Base-by-base conservation (phyloP, 2,113 vertebrate species). In the Lasiurus borealis region DNA sequence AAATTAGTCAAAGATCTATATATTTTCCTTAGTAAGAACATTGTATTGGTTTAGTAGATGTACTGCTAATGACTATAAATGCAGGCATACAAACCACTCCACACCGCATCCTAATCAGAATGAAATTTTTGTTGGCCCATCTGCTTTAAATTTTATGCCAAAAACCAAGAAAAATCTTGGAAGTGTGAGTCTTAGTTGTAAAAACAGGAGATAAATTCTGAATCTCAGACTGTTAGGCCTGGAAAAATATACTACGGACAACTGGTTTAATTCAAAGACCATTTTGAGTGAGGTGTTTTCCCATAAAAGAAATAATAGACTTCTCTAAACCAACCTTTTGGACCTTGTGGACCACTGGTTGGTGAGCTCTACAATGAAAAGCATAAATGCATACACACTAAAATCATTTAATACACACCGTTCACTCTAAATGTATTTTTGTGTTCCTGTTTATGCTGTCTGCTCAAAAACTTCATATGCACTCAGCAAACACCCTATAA, bases 161-260 rank as follows among this genome's bases (percentile, higher is more conserved):
- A 97, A 94, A 96, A 52, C 1, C 18, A 94, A 69, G 69, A 34
- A 97, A 95, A 97, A 95, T 9, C 80, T 87, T 92, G 66, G 87
- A 96, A 94, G 90, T 54, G 59, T 94, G 84, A 95, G 36, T 84
- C n/a, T 75, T 36, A 57, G 34, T 1, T 0, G 23, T 78, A 97
- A 95, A 59, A 71, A 82, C 64, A 59, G 96, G 66, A 82, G 85
- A 97, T 44, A 72, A 92, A 86, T 88, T 95, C n/a, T 40, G 73
- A 94, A 76, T 94, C 81, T 69, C 0, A 71, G 73, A 48, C 29
- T 57, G 10, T 80, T 52, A 73, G 62, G 27, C 68, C 54, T 57
- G 85, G 62, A 72, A 85, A 73, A 95, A 85, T 52, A 92, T 21
- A 16, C 62, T 73, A 77, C 3, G 57, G 88, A 95, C 82, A 96